These are phyloP conservation scores for Pseudeuparius sepicola DNA, from an alignment of 2,888 invertebrate genomes.

Conservation along the genomic window DNA sequence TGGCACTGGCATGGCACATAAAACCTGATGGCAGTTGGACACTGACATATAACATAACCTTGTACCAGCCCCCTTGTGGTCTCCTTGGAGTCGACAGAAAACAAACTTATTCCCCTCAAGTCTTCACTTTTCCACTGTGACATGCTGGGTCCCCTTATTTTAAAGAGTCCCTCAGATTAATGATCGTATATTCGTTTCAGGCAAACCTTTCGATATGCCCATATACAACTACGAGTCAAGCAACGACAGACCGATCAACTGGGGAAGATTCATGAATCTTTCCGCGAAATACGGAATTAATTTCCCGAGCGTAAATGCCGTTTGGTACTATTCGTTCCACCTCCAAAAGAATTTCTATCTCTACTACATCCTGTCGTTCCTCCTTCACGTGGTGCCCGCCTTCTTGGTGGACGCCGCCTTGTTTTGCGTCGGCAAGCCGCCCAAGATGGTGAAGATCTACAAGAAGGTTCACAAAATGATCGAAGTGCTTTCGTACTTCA, in stretches of 20 bases:
- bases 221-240: constrained; percentile 86
- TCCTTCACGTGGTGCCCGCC: constrained; percentile 58
- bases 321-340: constrained; percentile 61
- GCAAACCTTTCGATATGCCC: constrained; percentile 41
- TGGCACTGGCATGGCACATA: no score
- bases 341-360: constrained; percentile 49
- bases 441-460: constrained; percentile 66
- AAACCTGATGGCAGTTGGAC: no score
- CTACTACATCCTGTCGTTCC: constrained; percentile 50
- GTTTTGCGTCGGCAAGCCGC: constrained; percentile 47
- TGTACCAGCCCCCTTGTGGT: no score
- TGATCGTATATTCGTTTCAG: constrained; percentile 12
- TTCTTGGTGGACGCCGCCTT: constrained; percentile 48
- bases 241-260: constrained; percentile 69
- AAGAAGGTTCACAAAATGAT: constrained; percentile 70
- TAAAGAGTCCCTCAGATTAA: no score
- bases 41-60: no score
- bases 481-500: constrained; percentile 65
- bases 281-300: constrained; percentile 47
- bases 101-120: no score
- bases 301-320: constrained; percentile 52
- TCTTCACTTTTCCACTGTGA: no score
- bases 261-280: constrained; percentile 55
- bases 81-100: no score
- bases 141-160: no score